Base-by-base conservation (phyloP, 2,113 vertebrate genomes). In the Jaculus jaculus region DNA sequence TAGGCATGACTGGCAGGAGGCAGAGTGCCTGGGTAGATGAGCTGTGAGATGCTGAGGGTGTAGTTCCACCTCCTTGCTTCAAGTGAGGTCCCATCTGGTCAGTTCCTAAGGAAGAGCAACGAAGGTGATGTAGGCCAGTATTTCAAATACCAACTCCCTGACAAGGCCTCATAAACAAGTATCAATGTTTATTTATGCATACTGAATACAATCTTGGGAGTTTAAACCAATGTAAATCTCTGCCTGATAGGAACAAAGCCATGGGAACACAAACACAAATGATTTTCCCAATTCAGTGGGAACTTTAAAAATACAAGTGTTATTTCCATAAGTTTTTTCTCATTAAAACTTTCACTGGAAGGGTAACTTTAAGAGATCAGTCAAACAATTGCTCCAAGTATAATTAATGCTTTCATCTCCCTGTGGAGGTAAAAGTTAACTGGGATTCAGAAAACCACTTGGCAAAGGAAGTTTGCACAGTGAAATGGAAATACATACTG, bases 241-340 rank as follows among this genome's bases (percentile, higher is more conserved):
- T 30, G 34, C 80, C 63, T 39, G 92, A 87, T 60, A 13, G 42
- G 39, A 89, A 90, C 60, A 77, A 69, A 92, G 42, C 12, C 6
- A 81, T 47, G 58, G 28, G 9, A 87, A 1, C n/a, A 20, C 23
- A 69, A 60, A 72, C 3, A 73, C 34, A 84, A 78, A 80, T 47
- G 16, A 83, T 77, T 80, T 63, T 11, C 3, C 5, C 72, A 83
- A 51, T 80, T 83, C 84, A 66, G 65, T 82, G 26, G n/a, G 18
- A 77, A n/a, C 5, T 10, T 86, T 91, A 69, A 91, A 92, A 93
- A 47, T 81, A 10, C 75, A 82, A 39, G 39, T 74, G 89, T 92
- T 92, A 96, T 75, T 58, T 18, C 6, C 34, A 20, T 58, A 34
- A 83, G 7, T 61, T 80, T 86, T 84, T 87, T 7, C 26, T 89